A percentile compares a stretch with the other conserved stretches of the same genome.
These are phyloP conservation scores for Tetrapedia diversipes DNA, from an alignment of 2,888 invertebrate species.

Conservation along the genomic window DNA sequence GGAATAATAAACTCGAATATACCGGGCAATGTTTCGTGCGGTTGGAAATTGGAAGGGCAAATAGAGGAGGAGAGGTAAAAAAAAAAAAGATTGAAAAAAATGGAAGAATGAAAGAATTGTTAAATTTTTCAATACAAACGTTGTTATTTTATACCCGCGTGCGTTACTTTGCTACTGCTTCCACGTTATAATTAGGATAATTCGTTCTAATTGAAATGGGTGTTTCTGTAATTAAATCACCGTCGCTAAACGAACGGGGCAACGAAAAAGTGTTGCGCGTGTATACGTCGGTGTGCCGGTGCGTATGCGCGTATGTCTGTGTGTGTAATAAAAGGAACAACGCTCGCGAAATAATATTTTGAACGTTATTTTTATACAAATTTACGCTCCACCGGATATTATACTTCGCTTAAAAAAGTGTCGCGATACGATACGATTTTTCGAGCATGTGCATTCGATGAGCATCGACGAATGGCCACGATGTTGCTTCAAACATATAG, in stretches of 20 bases:
- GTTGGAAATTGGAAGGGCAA: slow-evolving; percentile 14
- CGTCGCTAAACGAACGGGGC: too few relatives aligned
- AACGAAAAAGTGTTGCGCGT: neutral
- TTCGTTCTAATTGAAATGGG: neutral
- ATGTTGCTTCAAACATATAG: neutral
- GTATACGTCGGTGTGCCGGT: too few relatives aligned
- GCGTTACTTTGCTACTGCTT: neutral
- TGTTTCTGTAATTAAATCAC: neutral
- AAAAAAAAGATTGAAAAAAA: neutral
- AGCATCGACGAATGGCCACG: neutral
- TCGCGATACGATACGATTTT: neutral
- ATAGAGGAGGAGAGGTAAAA: too few relatives aligned
- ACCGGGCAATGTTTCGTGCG: slow-evolving; percentile 15
- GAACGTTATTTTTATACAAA: slow-evolving; percentile 2
- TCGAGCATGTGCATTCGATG: neutral
- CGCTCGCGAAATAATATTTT: neutral
- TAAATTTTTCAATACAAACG: neutral
- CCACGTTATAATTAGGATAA: neutral
- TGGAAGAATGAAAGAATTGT: neutral
- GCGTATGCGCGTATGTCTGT: too few relatives aligned
- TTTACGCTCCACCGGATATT: neutral
- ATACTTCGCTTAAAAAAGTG: neutral
- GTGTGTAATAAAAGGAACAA: neutral
- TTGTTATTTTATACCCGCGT: neutral
- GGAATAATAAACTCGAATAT: slow-evolving; percentile 2